Conservation (phyloP, 2,113 vertebrate species). For the Charadrius vociferus region DNA sequence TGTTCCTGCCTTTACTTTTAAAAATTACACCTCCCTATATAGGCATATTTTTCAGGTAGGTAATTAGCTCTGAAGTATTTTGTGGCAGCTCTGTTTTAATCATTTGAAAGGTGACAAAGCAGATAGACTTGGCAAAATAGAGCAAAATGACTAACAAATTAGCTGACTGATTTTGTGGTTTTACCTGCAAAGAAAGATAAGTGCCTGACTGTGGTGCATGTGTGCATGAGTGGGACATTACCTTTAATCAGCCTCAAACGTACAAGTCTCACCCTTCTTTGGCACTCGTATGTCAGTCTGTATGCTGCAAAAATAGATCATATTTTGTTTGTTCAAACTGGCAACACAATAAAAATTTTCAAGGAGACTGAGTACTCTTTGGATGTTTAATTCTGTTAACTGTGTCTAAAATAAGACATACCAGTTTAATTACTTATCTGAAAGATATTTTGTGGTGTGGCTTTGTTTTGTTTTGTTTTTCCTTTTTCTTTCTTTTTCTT, state of each 20-base stretch:
- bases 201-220: background rate
- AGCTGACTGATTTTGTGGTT: background rate
- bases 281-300: background rate
- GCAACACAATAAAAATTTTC: background rate
- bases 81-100: background rate
- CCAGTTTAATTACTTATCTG: background rate
- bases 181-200: background rate
- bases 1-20: background rate
- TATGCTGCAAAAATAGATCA: background rate
- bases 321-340: background rate
- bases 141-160: background rate
- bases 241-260: background rate
- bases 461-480: background rate
- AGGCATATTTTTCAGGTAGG: background rate
- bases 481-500: background rate
- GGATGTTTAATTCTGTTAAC: background rate
- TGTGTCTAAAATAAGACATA: background rate
- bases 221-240: background rate
- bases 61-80: background rate
- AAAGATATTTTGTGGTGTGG: background rate
- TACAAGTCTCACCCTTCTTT: background rate
- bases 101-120: background rate
- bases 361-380: background rate
- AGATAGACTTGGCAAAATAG: background rate
- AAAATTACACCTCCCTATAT: background rate